These are phyloP conservation scores for Hephaestus fuliginosus DNA, from an alignment of 2,797 vertebrate species.

Conservation along the genomic window DNA sequence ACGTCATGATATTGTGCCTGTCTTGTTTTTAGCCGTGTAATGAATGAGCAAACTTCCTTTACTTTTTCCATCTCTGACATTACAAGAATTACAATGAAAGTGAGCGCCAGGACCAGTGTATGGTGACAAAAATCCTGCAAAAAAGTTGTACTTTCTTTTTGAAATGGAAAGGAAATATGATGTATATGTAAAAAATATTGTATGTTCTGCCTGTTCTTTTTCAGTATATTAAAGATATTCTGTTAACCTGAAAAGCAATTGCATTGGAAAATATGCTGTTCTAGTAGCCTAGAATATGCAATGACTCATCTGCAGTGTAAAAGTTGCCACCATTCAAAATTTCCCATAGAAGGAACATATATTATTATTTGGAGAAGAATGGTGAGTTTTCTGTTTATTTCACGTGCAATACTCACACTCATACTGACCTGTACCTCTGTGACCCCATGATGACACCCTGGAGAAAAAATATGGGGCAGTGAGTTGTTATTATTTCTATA, in stretches of 20 bases:
- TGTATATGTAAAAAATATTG: neutral
- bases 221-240: neutral
- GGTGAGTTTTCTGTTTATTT: neutral
- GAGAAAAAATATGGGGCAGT: neutral
- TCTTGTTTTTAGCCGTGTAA: slow-evolving; percentile 2
- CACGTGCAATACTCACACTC: neutral
- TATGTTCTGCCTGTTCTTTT: neutral
- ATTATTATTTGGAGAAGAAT: neutral
- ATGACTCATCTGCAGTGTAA: slow-evolving; percentile 9
- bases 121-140: neutral
- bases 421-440: neutral
- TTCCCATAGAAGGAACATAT: neutral
- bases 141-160: neutral
- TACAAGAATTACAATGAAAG: too few species aligned
- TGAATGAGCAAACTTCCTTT: neutral
- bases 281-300: neutral
- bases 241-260: neutral
- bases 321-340: neutral
- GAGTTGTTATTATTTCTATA: neutral
- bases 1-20: neutral
- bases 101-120: too few species aligned
- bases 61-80: neutral
- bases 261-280: neutral
- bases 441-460: neutral
- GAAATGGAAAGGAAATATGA: neutral